Percentiles rank a stretch among this genome's conserved stretches.
phyloP scores from a whole-genome alignment of 2,113 vertebrate genomes.

The Benitochromis conjunctus region DNA sequence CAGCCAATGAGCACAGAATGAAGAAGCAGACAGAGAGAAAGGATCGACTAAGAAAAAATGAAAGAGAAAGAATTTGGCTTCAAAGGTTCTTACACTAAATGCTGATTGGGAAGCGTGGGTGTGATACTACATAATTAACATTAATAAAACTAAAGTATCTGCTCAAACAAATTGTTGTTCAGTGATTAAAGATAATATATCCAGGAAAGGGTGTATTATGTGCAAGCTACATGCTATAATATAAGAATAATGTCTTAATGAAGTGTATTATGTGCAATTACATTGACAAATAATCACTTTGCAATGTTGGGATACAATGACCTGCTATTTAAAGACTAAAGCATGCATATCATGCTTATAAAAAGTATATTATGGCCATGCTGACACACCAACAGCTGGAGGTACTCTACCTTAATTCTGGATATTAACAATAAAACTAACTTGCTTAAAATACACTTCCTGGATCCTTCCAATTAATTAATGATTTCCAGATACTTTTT shows the following conservation, averaged over 20 bases:
- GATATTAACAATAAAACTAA: neutral
- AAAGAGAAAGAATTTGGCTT: neutral
- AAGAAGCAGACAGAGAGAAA: neutral
- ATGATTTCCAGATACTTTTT: neutral
- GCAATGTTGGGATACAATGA: neutral
- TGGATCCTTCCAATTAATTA: fast-evolving
- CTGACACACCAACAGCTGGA: neutral
- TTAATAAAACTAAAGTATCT: neutral
- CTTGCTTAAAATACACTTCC: neutral
- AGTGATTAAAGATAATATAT: neutral
- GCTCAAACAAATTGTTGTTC: neutral
- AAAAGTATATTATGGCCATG: neutral
- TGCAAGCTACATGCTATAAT: neutral
- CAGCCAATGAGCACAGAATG: neutral
- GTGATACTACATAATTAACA: neutral
- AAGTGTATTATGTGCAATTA: neutral
- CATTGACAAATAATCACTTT: neutral
- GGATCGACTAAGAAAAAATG: neutral
- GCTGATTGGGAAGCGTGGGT: neutral
- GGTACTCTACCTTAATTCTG: neutral
- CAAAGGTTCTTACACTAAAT: neutral
- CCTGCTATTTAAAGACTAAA: neutral
- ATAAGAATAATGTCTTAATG: neutral
- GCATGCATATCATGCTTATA: neutral
- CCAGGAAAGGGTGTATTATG: neutral